Evolutionary conservation across 1,140 invertebrate genomes (phyloP).

Genomic region (Augochlora pura): DNA sequence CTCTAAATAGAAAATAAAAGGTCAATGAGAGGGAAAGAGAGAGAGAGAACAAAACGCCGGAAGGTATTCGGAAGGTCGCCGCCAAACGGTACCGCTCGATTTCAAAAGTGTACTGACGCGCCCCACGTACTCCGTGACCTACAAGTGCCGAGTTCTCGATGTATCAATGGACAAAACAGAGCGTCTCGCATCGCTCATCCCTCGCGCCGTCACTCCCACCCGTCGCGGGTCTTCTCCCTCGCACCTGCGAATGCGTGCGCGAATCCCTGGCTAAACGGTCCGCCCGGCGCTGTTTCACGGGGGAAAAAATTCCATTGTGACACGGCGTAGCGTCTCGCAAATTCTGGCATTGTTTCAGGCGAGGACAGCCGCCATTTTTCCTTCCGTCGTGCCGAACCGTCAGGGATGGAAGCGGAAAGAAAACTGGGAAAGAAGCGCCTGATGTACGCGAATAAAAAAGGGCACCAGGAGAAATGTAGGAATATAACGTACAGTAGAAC

Average conservation of each 20-base stretch:
- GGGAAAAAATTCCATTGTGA: slow-evolving; percentile 31
- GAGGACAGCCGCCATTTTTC: slow-evolving; percentile 18
- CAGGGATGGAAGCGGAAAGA: neutral
- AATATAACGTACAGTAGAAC: too few relatives aligned
- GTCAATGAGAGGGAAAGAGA: neutral
- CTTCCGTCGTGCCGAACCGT: slow-evolving; percentile 29
- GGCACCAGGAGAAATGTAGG: too few relatives aligned
- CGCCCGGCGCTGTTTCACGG: neutral
- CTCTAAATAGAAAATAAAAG: neutral
- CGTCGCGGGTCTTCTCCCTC: neutral
- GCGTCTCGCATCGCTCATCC: slow-evolving; percentile 20
- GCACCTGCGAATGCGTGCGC: neutral
- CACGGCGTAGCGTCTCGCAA: slow-evolving; percentile 29
- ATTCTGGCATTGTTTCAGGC: neutral
- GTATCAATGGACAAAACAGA: slow-evolving; percentile 48
- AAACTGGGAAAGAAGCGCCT: neutral
- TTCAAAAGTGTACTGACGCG: slow-evolving; percentile 27
- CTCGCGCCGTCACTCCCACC: neutral
- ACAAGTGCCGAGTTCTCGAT: slow-evolving; percentile 43
- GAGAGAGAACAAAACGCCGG: neutral
- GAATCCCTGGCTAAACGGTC: neutral
- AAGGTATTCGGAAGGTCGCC: neutral
- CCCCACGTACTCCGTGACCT: slow-evolving; percentile 40
- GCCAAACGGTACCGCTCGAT: neutral
- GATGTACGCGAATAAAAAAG: neutral